Conservation (phyloP, 2,113 vertebrate genomes). For the Festucalex cinctus region DNA sequence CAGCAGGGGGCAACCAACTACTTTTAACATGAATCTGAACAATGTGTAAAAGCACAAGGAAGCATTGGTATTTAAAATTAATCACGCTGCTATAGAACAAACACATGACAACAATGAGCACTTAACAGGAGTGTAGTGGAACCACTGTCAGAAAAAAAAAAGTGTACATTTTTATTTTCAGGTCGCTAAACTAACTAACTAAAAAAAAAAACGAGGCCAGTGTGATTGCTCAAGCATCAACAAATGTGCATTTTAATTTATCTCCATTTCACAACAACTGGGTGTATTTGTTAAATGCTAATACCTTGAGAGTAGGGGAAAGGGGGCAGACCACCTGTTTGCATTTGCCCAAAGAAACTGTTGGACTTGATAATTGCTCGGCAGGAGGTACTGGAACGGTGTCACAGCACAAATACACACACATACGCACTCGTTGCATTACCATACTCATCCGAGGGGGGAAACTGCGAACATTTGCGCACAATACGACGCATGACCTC, state of each 20-base stretch:
- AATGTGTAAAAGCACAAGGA: slow-evolving; percentile 36
- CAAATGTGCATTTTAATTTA: slow-evolving; percentile 50
- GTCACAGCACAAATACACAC: slow-evolving; percentile 7
- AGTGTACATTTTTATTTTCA: not conserved
- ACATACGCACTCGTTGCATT: slow-evolving; percentile 6
- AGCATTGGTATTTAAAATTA: slow-evolving; percentile 27
- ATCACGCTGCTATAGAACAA: not conserved
- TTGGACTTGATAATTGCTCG: slow-evolving; percentile 83
- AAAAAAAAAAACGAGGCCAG: not conserved
- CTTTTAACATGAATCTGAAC: slow-evolving; percentile 31
- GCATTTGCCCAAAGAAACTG: slow-evolving; percentile 65
- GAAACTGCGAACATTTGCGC: not conserved
- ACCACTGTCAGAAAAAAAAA: not conserved
- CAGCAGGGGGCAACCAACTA: slow-evolving; percentile 62
- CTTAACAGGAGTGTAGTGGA: not conserved
- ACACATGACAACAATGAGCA: not conserved
- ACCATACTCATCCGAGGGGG: not conserved
- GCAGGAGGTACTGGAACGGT: slow-evolving; percentile 58
- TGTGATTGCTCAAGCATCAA: slow-evolving; percentile 9
- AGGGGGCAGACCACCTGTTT: slow-evolving; percentile 65
- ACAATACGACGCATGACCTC: not conserved
- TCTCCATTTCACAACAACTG: slow-evolving; percentile 59
- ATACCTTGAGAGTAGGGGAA: slow-evolving; percentile 30
- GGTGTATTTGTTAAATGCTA: slow-evolving; percentile 68
- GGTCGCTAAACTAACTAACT: not conserved